phyloP scores from a whole-genome alignment of 2,797 vertebrate genomes.

The Sciaenops ocellatus region DNA sequence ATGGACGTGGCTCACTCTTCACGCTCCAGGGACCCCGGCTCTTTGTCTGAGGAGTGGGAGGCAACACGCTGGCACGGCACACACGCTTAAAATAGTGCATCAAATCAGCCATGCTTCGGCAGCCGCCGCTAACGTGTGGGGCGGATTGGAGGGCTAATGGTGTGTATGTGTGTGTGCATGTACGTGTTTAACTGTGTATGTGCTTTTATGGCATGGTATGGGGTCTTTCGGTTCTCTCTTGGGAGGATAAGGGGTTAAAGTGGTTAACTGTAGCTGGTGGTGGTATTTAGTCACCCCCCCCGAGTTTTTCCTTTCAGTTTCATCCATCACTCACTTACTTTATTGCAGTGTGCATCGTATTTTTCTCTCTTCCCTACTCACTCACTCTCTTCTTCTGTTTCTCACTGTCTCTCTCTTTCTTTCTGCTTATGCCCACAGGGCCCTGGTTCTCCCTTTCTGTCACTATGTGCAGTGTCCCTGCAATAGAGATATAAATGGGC shows the following conservation, averaged over 20 bases:
- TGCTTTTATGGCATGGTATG: conserved; percentile 36
- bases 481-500: conserved; percentile 85
- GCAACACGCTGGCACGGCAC: conserved; percentile 78
- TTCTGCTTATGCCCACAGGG: conserved; percentile 63
- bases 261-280: conserved; percentile 72
- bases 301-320: conserved; percentile 45
- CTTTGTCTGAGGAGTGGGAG: conserved; percentile 79
- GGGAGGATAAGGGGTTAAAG: conserved; percentile 73
- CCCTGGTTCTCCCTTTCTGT: conserved; percentile 65
- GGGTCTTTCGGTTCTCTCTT: conserved; percentile 61
- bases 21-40: conserved; percentile 78
- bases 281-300: conserved; percentile 69
- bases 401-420: conserved; percentile 20
- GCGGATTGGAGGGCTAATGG: conserved; percentile 64
- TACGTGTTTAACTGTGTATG: conserved; percentile 9
- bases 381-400: conserved; percentile 28
- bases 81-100: conserved; percentile 82
- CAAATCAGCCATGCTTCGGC: conserved; percentile 80
- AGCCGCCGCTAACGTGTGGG: conserved; percentile 69
- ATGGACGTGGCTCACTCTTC: conserved; percentile 81
- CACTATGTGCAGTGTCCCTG: conserved; percentile 78
- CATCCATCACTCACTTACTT: conserved; percentile 69
- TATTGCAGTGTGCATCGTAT: conserved; percentile 58
- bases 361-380: conserved; percentile 10
- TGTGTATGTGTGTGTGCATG: conserved; percentile 42